Conservation (phyloP, 2,888 invertebrate genomes). For the Diabrotica balteata region DNA sequence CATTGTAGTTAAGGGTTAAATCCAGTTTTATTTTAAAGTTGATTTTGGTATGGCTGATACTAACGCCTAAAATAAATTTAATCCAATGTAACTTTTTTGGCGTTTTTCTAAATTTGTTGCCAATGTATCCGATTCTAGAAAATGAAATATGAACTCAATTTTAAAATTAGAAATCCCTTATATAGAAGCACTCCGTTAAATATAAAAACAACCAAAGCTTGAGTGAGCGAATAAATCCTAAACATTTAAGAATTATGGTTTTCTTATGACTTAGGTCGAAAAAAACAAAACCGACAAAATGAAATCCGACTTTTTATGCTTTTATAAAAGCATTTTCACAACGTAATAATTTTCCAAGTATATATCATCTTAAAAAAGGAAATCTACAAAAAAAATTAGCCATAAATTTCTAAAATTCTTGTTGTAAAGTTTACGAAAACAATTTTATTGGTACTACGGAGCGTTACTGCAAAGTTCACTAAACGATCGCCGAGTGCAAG, state of each 20-base stretch:
- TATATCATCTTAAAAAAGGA: conserved; percentile 18
- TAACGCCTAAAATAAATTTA: too few relatives aligned
- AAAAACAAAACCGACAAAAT: not conserved
- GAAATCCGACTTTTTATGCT: conserved; percentile 12
- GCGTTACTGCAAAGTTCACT: conserved; percentile 33
- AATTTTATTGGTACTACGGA: conserved; percentile 27
- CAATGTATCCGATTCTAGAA: not conserved
- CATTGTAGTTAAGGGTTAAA: too few relatives aligned
- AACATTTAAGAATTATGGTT: not conserved
- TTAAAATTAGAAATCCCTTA: not conserved
- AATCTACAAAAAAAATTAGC: conserved; percentile 22
- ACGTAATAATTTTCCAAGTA: conserved; percentile 18
- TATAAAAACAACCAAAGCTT: too few relatives aligned
- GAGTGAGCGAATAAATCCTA: too few relatives aligned
- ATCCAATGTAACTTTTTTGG: too few relatives aligned
- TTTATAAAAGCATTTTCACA: conserved; percentile 24
- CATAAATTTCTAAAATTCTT: conserved; percentile 19
- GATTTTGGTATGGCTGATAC: too few relatives aligned
- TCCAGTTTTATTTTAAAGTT: too few relatives aligned
- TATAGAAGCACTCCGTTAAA: not conserved
- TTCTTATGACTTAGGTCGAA: not conserved
- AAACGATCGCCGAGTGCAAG: conserved; percentile 30
- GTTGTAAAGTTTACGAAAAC: conserved; percentile 29
- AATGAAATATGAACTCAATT: not conserved
- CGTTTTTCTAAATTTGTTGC: too few relatives aligned